Conservation (phyloP, 2,113 vertebrate genomes). For the Pampusana beccarii region DNA sequence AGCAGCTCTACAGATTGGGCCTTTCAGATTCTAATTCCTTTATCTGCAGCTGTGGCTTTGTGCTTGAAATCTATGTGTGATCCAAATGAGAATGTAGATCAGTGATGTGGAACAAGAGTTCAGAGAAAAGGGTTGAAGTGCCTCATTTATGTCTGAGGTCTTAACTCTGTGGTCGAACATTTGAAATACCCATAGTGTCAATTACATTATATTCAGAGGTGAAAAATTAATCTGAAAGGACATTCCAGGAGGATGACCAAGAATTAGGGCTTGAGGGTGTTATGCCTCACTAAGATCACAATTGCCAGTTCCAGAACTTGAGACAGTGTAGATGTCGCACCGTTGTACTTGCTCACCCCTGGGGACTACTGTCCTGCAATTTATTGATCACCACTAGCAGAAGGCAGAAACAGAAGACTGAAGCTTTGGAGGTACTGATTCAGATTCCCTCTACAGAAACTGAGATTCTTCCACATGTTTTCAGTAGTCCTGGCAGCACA, state of each 20-base stretch:
- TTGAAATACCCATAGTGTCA: not conserved
- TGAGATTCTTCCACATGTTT: not conserved
- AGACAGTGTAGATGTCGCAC: not conserved
- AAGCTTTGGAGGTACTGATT: not conserved
- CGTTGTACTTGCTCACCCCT: not conserved
- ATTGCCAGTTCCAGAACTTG: not conserved
- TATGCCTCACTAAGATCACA: not conserved
- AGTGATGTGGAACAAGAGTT: not conserved
- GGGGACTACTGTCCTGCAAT: not conserved
- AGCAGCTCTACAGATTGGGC: not conserved
- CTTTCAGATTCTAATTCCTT: slow-evolving; percentile 1
- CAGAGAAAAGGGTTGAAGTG: not conserved
- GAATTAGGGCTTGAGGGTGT: not conserved
- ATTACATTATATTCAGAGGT: not conserved
- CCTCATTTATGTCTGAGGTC: not conserved
- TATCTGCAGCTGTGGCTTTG: not conserved
- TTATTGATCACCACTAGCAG: not conserved
- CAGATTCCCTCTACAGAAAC: not conserved
- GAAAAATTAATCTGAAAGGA: not conserved
- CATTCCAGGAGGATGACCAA: not conserved
- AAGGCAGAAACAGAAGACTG: not conserved
- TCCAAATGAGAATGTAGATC: not conserved
- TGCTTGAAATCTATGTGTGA: not conserved
- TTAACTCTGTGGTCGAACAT: not conserved
- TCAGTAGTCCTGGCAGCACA: not conserved